These are phyloP conservation scores for Caenorhabditis briggsae DNA, from an alignment of 1,140 invertebrate species.

Conservation along the genomic window DNA sequence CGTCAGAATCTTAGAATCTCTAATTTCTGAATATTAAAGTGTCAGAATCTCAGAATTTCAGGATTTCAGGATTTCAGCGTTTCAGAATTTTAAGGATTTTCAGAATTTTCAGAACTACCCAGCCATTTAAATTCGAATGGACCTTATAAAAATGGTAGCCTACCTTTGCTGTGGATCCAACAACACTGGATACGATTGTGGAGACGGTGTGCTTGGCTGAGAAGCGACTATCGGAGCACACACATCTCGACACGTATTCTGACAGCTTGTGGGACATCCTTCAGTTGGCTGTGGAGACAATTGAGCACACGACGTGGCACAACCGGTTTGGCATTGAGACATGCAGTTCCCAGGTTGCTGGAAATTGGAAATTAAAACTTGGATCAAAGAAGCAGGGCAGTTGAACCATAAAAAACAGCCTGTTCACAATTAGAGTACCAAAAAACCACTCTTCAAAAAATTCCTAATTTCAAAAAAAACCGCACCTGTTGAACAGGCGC, in stretches of 20 bases:
- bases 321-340: not conserved
- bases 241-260: constrained; percentile 37
- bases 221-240: constrained; percentile 43
- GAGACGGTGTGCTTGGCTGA: constrained; percentile 25
- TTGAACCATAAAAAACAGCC: too few species aligned
- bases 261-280: constrained; percentile 46
- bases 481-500: constrained; percentile 30
- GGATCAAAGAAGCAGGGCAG: too few species aligned
- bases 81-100: too few species aligned
- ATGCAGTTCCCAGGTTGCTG: not conserved
- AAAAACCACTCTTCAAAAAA: too few species aligned
- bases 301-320: constrained; percentile 29
- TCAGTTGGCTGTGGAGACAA: not conserved
- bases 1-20: too few species aligned
- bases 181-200: constrained; percentile 36
- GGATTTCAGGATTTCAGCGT: too few species aligned
- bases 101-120: too few species aligned
- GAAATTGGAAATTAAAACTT: not conserved
- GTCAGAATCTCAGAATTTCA: too few species aligned
- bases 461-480: too few species aligned
- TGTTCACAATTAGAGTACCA: too few species aligned
- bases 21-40: too few species aligned
- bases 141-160: not conserved
- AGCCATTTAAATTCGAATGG: too few species aligned
- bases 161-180: constrained; percentile 55